Evolutionary conservation across 1,140 invertebrate genomes (phyloP), one percentile per base, ranked within the genome.

Genomic region (Ctenoplectra terminalis): DNA sequence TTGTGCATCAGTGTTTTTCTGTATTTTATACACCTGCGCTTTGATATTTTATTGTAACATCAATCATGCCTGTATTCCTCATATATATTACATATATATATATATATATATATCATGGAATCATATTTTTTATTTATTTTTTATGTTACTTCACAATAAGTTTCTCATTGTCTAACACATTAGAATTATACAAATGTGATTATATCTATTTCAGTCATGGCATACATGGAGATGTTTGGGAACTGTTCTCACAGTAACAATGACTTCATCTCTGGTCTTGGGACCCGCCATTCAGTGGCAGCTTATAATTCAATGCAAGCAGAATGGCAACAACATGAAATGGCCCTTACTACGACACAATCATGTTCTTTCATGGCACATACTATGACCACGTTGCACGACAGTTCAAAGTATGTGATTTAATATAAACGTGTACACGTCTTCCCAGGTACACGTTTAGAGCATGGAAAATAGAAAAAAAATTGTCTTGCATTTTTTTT

Each of bases 221-320:
- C 97, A 61, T 99, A 99, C 94, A 98, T 99, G 98, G 97, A 98
- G 93, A 98, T 98, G 95, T 97, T 98, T 91, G 97, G 97, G 1
- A 97, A 97, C 91, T 98, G 97, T 93, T 97, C 96, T 75, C 97
- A 97, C 87, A 96, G 96, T 40, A 95, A 95, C 73, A 95, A 95
- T 82, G 96, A 97, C 87, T 96, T 97, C 92, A 96, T 97, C 88
- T 92, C 92, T 54, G 92, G 91, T 66, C 88, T 94, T 50, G 93
- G 93, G n/a, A 91, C 92, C 29, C 95, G 97, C 43, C 97, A 98
- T 91, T 98, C 97, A 3, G 95, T 98, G 88, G 97, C 98, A 90
- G 96, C 96, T 15, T 97, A 96, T 90, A 96, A 97, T 92, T 95
- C 97, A 76, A 96, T 95, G 84, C 95, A 95, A 91, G 92, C 95